These are phyloP conservation scores for Chrysocyon brachyurus DNA, from an alignment of 2,797 vertebrate species.

Conservation along the genomic window DNA sequence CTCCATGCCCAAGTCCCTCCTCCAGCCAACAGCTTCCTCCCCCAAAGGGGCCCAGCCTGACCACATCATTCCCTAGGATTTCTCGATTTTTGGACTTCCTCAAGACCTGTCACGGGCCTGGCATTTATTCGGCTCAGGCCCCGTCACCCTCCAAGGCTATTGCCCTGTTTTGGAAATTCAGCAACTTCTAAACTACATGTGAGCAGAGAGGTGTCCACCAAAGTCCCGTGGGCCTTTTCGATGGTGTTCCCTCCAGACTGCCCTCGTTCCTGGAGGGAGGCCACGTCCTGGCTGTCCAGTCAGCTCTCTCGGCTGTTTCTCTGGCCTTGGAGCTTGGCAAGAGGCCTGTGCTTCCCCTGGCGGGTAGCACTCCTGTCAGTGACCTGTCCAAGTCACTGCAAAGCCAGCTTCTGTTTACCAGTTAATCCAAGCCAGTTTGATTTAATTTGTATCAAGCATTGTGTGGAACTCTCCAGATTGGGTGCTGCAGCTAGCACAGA, in stretches of 20 bases:
- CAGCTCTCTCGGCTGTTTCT: background rate
- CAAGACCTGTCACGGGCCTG: background rate
- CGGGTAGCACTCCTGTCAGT: background rate
- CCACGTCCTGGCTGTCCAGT: fast-evolving
- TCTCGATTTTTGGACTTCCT: background rate
- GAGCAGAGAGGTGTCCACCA: background rate
- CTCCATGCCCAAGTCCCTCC: fast-evolving
- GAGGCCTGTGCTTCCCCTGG: background rate
- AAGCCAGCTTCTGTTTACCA: background rate
- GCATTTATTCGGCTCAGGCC: background rate
- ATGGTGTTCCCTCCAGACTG: background rate
- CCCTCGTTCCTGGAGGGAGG: background rate
- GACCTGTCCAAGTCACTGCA: background rate
- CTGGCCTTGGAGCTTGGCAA: background rate
- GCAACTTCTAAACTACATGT: fast-evolving
- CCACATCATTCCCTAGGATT: background rate
- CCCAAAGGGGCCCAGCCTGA: background rate
- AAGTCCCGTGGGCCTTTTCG: background rate
- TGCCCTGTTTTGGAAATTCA: background rate
- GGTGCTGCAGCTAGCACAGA: background rate
- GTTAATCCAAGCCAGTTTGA: background rate
- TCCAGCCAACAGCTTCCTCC: background rate
- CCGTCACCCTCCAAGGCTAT: background rate
- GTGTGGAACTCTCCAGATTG: background rate
- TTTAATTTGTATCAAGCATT: background rate